phyloP scores from a whole-genome alignment of 2,797 vertebrate species.

The Emys orbicularis region DNA sequence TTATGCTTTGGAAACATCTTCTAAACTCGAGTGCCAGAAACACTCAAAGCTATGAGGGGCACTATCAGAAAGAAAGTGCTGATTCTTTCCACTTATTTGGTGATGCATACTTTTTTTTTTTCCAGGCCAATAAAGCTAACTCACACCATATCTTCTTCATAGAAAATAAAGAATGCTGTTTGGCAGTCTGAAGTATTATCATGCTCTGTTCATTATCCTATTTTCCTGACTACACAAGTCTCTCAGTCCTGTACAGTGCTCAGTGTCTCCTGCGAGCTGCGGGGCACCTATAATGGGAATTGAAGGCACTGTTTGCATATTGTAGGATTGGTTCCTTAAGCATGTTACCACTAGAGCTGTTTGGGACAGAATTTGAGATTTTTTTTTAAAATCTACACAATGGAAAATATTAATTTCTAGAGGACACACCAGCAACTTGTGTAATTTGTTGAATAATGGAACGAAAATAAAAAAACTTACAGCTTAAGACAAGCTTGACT shows the following conservation, averaged over 20 bases:
- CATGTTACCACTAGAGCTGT: background rate
- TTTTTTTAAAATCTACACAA: background rate
- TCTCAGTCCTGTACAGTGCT: background rate
- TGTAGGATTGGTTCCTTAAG: background rate
- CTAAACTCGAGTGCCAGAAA: background rate
- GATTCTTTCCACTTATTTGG: background rate
- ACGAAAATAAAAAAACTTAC: background rate
- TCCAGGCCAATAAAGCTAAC: background rate
- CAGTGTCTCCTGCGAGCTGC: background rate
- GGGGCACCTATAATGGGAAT: background rate
- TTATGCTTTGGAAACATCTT: background rate
- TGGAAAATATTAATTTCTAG: background rate
- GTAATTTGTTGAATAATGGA: background rate
- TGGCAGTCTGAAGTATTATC: conserved; percentile 12
- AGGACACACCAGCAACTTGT: background rate
- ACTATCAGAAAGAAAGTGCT: background rate
- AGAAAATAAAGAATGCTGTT: background rate
- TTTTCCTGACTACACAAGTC: background rate
- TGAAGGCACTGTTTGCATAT: background rate
- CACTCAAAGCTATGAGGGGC: background rate
- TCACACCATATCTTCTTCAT: background rate
- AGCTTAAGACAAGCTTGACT: background rate
- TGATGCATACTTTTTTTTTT: background rate
- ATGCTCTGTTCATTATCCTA: conserved; percentile 4
- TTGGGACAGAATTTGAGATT: too few species aligned